Evolutionary conservation across 2,797 vertebrate species (phyloP), one percentile per base, ranked within the genome.

Genomic region (Echeneis naucrates): DNA sequence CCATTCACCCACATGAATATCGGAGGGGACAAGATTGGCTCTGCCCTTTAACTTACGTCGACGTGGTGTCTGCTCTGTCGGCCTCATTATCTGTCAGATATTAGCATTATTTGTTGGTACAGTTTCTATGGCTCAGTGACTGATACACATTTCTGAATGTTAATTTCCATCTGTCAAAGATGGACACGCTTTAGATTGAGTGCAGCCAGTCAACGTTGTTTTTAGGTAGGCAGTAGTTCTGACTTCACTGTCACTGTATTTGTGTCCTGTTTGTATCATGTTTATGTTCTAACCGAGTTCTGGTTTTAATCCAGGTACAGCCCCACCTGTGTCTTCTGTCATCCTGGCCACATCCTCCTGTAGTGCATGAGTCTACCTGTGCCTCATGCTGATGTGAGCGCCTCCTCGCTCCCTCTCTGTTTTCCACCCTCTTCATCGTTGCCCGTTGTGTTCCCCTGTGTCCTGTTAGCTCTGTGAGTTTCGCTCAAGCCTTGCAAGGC

Each of bases 321-420:
- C 56, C 77, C 4, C 68, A 72, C 37, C 19, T 52, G 54, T 77
- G 42, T 68, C 65, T 38, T 52, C 50, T 44, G 37, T 68, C 64
- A 33, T 23, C 33, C 56, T 54, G 3, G 19, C 52, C 32, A 47
- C 66, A 35, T 54, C 69, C 11, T 71, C 62, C 64, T 30, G 59
- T 37, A 26, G 70, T 54, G 69, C 68, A 86, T 87, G 84, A 81
- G 72, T 71, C 77, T 84, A 73, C 19, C 48, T 23, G 68, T 55
- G 72, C 79, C 55, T 64, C 57, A 44, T 74, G 81, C 81, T 84
- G 85, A 89, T 90, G 92, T 93, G 87, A 92, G 84, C 78, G 19
- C 81, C 12, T 38, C 77, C 75, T 80, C 48, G 37, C 64, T 67
- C 66, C 65, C 56, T 86, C 52, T 82, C 50, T 55, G 56, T 83